phyloP scores from a whole-genome alignment of 2,113 vertebrate genomes.

The Paedocypris sp. region DNA sequence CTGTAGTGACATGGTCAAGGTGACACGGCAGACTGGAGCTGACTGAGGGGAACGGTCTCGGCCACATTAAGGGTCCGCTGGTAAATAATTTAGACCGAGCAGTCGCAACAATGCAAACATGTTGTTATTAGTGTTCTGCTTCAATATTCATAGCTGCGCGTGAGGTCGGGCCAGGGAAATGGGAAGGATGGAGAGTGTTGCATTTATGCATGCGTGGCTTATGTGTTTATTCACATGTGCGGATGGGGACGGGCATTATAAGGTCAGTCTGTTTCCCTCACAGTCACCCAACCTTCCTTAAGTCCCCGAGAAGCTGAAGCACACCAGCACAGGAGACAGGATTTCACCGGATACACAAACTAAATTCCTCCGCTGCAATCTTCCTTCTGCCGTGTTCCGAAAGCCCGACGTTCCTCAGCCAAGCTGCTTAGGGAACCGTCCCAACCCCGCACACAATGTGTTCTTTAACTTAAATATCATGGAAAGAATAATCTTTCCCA shows the following conservation, averaged over 20 bases:
- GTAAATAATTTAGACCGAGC: conserved; percentile 29
- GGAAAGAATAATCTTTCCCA: background rate
- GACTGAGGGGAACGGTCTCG: conserved; percentile 3
- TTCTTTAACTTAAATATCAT: conserved; percentile 19
- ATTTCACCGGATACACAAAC: background rate
- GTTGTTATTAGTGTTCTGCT: conserved; percentile 27
- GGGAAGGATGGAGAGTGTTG: background rate
- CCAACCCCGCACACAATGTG: conserved; percentile 7
- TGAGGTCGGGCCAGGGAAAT: background rate
- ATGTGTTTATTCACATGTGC: background rate
- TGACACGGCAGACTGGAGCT: conserved; percentile 19
- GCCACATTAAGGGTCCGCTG: conserved; percentile 16
- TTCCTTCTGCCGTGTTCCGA: background rate
- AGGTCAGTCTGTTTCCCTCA: background rate
- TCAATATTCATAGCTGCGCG: conserved; percentile 23
- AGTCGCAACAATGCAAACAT: conserved; percentile 31
- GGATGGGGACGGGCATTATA: background rate
- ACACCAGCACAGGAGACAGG: background rate
- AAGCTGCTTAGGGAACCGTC: conserved; percentile 1
- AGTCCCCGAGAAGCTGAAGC: too few species aligned
- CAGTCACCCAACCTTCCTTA: background rate
- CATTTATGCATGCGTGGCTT: background rate
- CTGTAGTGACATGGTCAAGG: conserved; percentile 21
- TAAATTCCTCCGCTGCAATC: background rate
- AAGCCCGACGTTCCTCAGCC: background rate